Conservation (phyloP, 1,140 invertebrate species). For the Mercenaria mercenaria region DNA sequence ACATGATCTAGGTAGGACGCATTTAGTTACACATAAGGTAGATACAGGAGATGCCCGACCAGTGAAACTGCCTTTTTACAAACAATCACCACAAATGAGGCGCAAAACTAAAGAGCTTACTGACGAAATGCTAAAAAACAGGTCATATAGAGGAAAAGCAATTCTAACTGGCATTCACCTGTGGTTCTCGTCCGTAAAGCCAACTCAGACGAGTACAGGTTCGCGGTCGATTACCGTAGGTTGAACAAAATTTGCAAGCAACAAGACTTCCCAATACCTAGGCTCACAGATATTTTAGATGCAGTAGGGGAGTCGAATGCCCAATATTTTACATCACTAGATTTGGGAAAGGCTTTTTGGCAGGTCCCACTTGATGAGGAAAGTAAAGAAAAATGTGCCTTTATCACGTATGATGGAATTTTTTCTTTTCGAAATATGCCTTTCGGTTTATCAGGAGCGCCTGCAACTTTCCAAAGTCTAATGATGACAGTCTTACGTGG, state of each 20-base stretch:
- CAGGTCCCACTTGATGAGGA: slow-evolving; percentile 63
- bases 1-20: slow-evolving; percentile 29
- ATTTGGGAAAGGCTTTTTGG: slow-evolving; percentile 58
- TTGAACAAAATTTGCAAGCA: slow-evolving; percentile 55
- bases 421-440: slow-evolving; percentile 53
- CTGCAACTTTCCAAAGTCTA: slow-evolving; percentile 58
- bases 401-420: slow-evolving; percentile 59
- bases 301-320: neutral
- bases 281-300: slow-evolving; percentile 58
- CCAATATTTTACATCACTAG: slow-evolving; percentile 50
- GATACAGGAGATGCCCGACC: slow-evolving; percentile 40
- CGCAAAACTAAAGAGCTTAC: slow-evolving; percentile 50
- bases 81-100: slow-evolving; percentile 15
- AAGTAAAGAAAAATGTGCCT: slow-evolving; percentile 65
- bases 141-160: slow-evolving; percentile 29
- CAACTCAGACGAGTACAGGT: slow-evolving; percentile 61
- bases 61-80: neutral
- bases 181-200: slow-evolving; percentile 67
- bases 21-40: neutral
- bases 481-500: slow-evolving; percentile 44
- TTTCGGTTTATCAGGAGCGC: slow-evolving; percentile 48
- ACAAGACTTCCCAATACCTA: slow-evolving; percentile 51
- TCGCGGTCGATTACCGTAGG: slow-evolving; percentile 71
- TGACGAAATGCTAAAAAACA: slow-evolving; percentile 45
- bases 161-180: slow-evolving; percentile 56